Percentiles rank a stretch among this genome's conserved stretches.
Evolutionary conservation across 1,140 invertebrate genomes (phyloP).

Genomic region (Helicorthomorpha holstii): DNA sequence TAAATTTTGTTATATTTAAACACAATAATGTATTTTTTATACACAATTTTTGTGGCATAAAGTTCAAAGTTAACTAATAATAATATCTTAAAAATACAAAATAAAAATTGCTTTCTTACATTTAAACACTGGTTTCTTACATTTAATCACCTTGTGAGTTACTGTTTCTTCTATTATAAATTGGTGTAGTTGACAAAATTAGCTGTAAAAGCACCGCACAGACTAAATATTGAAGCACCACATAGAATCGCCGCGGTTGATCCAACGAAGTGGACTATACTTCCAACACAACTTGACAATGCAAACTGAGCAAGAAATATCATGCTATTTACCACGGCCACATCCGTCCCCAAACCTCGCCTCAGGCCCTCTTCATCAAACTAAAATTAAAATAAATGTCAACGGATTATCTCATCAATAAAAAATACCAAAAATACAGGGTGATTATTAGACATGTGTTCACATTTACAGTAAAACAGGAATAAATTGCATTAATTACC

Average conservation of each 20-base stretch:
- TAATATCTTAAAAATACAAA: too few species aligned
- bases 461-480: not conserved
- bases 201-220: conserved; percentile 63
- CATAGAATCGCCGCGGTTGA: conserved; percentile 66
- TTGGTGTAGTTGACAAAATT: conserved; percentile 77
- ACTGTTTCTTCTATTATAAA: conserved; percentile 44
- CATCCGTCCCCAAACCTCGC: conserved; percentile 79
- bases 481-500: too few species aligned
- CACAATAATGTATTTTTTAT: too few species aligned
- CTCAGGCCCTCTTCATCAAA: conserved; percentile 18
- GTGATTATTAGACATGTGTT: not conserved
- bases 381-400: not conserved
- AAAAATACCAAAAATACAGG: not conserved
- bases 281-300: conserved; percentile 68
- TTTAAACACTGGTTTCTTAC: too few species aligned
- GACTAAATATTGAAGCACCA: conserved; percentile 60
- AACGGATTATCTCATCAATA: not conserved
- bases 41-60: too few species aligned
- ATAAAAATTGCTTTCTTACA: too few species aligned
- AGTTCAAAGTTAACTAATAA: too few species aligned
- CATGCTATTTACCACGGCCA: conserved; percentile 85
- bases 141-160: too few species aligned
- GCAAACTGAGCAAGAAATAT: conserved; percentile 88
- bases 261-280: conserved; percentile 49
- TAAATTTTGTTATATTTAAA: too few species aligned